phyloP scores from a whole-genome alignment of 2,888 invertebrate species.

The Aproaerema taeniolella region DNA sequence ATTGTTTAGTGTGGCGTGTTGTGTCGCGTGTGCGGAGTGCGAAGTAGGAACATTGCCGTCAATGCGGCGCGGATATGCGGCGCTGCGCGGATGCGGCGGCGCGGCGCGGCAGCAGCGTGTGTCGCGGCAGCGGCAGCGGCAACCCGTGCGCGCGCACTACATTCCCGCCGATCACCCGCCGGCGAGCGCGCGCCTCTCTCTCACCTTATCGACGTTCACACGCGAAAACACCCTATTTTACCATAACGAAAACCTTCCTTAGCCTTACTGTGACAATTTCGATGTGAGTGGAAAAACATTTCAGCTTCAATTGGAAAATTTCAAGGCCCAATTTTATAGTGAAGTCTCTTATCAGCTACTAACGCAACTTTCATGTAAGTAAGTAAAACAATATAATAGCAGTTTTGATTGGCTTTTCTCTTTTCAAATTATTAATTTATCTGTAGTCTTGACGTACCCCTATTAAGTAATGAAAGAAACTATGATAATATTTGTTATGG shows the following conservation, averaged over 20 bases:
- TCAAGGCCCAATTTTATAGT: no score
- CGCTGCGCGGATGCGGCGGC: conserved; percentile 4
- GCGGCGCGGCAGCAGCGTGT: conserved; percentile 9
- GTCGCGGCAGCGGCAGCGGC: conserved; percentile 1
- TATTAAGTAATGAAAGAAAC: no score
- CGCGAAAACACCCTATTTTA: conserved; percentile 36
- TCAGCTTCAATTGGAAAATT: no score
- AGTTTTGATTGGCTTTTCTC: conserved; percentile 10
- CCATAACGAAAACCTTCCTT: conserved; percentile 9
- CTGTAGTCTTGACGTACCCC: no score
- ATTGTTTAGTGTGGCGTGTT: background rate
- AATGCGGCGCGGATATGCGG: conserved; percentile 20
- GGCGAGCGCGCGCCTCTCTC: conserved; percentile 49
- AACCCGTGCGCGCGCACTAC: conserved; percentile 47
- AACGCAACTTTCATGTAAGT: background rate
- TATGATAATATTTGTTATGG: no score
- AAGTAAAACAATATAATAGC: background rate
- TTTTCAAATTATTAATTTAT: no score
- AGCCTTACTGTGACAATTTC: background rate
- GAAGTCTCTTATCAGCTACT: background rate
- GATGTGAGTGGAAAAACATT: no score
- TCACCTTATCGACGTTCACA: conserved; percentile 51
- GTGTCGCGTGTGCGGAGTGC: background rate
- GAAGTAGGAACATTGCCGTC: no score
- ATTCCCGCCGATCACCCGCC: conserved; percentile 50